phyloP scores from a whole-genome alignment of 1,140 invertebrate genomes.

The Trichonephila clavata region DNA sequence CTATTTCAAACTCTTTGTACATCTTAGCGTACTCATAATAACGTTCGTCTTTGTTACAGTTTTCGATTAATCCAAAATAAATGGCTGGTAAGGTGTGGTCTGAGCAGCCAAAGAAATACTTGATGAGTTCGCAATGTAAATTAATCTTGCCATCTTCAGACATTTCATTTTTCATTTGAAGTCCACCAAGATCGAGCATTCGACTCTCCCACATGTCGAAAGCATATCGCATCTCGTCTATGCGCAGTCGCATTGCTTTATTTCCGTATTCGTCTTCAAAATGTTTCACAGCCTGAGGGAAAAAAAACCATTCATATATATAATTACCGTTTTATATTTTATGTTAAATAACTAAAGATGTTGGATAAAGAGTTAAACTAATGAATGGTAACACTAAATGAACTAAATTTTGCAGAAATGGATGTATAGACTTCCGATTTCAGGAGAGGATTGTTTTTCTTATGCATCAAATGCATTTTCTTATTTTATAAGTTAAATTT shows the following conservation, averaged over 20 bases:
- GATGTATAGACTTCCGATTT: too few species aligned
- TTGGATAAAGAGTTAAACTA: too few species aligned
- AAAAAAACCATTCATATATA: too few species aligned
- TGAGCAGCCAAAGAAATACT: slow-evolving; percentile 57
- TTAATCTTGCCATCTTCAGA: not conserved
- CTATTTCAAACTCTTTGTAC: slow-evolving; percentile 13
- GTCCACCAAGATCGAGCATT: not conserved
- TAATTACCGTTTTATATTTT: too few species aligned
- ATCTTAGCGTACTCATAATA: slow-evolving; percentile 83
- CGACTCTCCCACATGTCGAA: slow-evolving; percentile 54
- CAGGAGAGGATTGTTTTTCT: too few species aligned
- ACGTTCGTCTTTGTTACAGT: slow-evolving; percentile 79
- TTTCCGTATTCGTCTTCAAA: slow-evolving; percentile 57
- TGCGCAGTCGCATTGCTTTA: not conserved
- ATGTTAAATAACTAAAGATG: too few species aligned
- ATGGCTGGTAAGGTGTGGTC: slow-evolving; percentile 58
- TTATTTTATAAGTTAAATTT: too few species aligned
- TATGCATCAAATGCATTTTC: too few species aligned
- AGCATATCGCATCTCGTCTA: slow-evolving; percentile 33
- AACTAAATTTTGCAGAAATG: too few species aligned
- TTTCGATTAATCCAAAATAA: slow-evolving; percentile 86
- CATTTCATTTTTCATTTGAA: not conserved
- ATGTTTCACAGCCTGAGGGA: slow-evolving; percentile 45
- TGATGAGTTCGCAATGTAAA: slow-evolving; percentile 79
- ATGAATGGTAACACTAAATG: too few species aligned